Evolutionary conservation across 2,797 vertebrate genomes (phyloP).

Genomic region (Rhabdophis nuchalis): DNA sequence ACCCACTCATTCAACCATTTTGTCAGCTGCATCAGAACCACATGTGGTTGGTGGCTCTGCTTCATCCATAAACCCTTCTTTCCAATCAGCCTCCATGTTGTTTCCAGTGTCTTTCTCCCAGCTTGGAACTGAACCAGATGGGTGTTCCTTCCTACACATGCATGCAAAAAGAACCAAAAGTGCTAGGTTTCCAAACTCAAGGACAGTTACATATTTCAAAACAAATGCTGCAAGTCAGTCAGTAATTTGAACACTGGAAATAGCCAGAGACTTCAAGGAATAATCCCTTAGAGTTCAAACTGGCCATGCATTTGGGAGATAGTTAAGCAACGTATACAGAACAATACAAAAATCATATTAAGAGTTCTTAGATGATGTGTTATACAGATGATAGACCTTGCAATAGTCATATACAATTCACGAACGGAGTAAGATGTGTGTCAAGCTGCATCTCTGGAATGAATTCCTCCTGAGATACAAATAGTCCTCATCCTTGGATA

Average conservation of each 20-base stretch:
- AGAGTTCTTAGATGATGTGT: background rate
- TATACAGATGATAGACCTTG: background rate
- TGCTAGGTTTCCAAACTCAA: background rate
- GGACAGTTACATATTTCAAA: background rate
- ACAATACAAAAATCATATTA: background rate
- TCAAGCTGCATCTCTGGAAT: background rate
- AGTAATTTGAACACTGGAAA: background rate
- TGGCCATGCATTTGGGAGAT: background rate
- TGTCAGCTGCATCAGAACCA: background rate
- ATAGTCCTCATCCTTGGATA: background rate
- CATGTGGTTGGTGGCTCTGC: background rate
- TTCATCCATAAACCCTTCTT: no score
- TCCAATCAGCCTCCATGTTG: no score
- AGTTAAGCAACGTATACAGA: background rate
- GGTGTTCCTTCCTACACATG: no score
- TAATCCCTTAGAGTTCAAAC: background rate
- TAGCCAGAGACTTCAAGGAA: background rate
- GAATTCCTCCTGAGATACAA: background rate
- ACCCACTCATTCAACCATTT: background rate
- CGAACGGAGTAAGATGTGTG: background rate
- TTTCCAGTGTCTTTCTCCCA: no score
- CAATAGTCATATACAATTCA: background rate
- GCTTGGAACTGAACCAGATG: no score
- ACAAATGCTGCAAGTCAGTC: background rate
- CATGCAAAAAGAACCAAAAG: background rate